A percentile compares a stretch with the other conserved stretches of the same genome.
Evolutionary conservation across 2,888 invertebrate genomes (phyloP).

Genomic region (Acleris cristana): DNA sequence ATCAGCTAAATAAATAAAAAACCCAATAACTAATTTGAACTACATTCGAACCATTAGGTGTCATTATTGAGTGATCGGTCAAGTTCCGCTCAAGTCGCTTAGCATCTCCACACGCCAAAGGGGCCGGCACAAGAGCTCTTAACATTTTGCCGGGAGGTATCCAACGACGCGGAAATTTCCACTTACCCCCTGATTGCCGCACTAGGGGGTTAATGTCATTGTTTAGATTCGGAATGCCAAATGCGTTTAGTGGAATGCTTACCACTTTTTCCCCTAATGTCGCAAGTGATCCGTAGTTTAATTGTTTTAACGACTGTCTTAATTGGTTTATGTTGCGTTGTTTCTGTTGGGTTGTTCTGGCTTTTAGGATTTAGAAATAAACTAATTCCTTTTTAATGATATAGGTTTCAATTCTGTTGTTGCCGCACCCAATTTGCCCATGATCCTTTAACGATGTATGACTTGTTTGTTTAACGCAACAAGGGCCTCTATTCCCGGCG

Average conservation of each 20-base stretch:
- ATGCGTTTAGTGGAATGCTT: slow-evolving; percentile 38
- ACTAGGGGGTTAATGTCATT: slow-evolving; percentile 38
- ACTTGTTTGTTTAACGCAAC: no score
- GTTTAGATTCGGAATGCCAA: slow-evolving; percentile 39
- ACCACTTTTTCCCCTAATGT: slow-evolving; percentile 38
- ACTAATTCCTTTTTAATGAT: no score
- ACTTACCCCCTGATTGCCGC: slow-evolving; percentile 39
- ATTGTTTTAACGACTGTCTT: slow-evolving; percentile 34
- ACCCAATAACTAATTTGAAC: not conserved
- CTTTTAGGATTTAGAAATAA: no score
- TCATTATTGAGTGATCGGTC: slow-evolving; percentile 29
- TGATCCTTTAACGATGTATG: no score
- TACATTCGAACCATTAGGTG: not conserved
- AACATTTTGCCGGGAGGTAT: slow-evolving; percentile 36
- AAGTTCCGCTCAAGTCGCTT: slow-evolving; percentile 16
- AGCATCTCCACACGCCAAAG: slow-evolving; percentile 28
- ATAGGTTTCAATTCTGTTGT: no score
- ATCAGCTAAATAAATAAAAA: not conserved
- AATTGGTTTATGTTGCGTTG: slow-evolving; percentile 37
- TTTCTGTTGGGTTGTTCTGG: slow-evolving; percentile 11
- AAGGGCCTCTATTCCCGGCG: no score
- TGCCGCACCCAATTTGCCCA: no score
- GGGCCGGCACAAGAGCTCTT: slow-evolving; percentile 33
- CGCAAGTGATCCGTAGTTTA: slow-evolving; percentile 37
- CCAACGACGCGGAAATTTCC: slow-evolving; percentile 40